Conservation (phyloP, 2,113 vertebrate species). For the Pseudorasbora parva region DNA sequence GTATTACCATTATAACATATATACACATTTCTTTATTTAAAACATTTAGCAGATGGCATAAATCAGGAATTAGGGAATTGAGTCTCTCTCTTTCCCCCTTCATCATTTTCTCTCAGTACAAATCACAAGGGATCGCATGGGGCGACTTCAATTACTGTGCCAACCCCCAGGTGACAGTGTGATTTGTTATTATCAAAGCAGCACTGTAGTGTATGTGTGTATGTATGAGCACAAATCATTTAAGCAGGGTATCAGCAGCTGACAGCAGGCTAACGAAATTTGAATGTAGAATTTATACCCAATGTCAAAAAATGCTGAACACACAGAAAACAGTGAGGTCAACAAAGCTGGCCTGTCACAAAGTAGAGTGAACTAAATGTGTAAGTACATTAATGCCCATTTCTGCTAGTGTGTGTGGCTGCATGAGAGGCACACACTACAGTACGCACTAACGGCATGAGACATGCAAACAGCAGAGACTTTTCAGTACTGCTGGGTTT, state of each 20-base stretch:
- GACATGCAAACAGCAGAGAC: background rate
- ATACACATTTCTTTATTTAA: conserved; percentile 30
- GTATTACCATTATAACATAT: conserved; percentile 38
- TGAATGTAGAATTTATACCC: background rate
- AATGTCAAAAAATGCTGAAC: background rate
- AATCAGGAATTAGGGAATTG: conserved; percentile 9
- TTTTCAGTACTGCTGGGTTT: background rate
- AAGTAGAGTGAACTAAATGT: background rate
- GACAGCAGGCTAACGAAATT: conserved; percentile 1
- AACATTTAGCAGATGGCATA: background rate
- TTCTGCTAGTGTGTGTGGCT: background rate
- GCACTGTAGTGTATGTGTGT: conserved; percentile 36
- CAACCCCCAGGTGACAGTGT: conserved; percentile 20
- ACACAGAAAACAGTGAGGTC: background rate
- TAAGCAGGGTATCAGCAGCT: conserved; percentile 5
- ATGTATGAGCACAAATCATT: conserved; percentile 35
- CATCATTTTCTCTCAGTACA: conserved; percentile 8
- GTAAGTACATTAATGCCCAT: background rate
- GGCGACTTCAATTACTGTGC: conserved; percentile 40
- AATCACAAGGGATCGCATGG: conserved; percentile 24
- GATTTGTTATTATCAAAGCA: conserved; percentile 44
- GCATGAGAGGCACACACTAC: background rate
- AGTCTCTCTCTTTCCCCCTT: conserved; percentile 18
- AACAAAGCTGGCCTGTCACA: background rate
- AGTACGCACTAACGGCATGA: background rate